Percentiles rank a stretch among this genome's conserved stretches.
Evolutionary conservation across 1,140 invertebrate genomes (phyloP).

Genomic region (Drepana arcuata): DNA sequence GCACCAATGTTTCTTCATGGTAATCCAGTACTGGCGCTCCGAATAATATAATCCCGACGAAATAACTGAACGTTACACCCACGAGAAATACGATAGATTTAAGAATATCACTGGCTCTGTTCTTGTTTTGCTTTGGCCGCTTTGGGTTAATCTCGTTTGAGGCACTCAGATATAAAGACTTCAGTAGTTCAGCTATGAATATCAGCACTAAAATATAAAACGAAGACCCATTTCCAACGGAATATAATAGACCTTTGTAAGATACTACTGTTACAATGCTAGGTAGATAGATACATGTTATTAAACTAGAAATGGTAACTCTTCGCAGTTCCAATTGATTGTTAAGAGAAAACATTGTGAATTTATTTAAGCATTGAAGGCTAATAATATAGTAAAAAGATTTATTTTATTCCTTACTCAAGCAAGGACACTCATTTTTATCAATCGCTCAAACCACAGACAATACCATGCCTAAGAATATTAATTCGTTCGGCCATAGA

Average conservation of each 20-base stretch:
- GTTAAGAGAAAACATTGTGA: slow-evolving; percentile 41
- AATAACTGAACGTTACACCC: slow-evolving; percentile 68
- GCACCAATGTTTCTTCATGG: slow-evolving; percentile 81
- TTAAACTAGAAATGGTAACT: slow-evolving; percentile 47
- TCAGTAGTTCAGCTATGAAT: slow-evolving; percentile 49
- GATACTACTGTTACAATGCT: slow-evolving; percentile 56
- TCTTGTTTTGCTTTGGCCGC: slow-evolving; percentile 36
- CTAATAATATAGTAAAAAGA: too few relatives aligned
- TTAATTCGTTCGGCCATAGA: too few relatives aligned
- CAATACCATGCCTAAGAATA: too few relatives aligned
- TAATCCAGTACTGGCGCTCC: slow-evolving; percentile 79
- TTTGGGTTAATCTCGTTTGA: slow-evolving; percentile 36
- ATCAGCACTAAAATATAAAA: slow-evolving; percentile 53
- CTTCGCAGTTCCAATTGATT: slow-evolving; percentile 49
- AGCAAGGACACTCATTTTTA: too few relatives aligned
- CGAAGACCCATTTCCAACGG: slow-evolving; percentile 56
- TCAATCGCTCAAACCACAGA: too few relatives aligned
- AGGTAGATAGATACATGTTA: slow-evolving; percentile 62
- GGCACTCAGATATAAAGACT: slow-evolving; percentile 50
- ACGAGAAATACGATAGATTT: slow-evolving; percentile 42
- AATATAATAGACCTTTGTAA: slow-evolving; percentile 56
- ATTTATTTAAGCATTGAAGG: too few relatives aligned
- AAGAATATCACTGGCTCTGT: slow-evolving; percentile 35
- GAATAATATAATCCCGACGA: slow-evolving; percentile 79
- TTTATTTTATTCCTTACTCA: too few relatives aligned